Conservation (phyloP, 2,113 vertebrate species). For the Chlorodrepanis virens region DNA sequence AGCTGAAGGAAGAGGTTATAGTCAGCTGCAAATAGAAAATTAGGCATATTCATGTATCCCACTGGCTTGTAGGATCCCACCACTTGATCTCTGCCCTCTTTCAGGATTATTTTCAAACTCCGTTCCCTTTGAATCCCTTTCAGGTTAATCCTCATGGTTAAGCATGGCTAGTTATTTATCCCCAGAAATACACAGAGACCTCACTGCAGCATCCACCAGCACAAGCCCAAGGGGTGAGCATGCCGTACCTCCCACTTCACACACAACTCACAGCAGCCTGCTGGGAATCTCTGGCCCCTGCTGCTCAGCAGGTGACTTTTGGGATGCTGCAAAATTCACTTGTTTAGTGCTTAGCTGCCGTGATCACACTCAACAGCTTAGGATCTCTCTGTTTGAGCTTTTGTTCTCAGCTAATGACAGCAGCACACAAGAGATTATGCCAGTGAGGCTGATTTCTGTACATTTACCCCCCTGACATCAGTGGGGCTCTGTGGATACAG, state of each 20-base stretch:
- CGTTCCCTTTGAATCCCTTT: background rate
- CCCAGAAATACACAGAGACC: background rate
- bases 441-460: background rate
- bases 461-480: background rate
- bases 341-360: background rate
- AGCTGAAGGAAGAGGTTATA: background rate
- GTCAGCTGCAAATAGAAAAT: background rate
- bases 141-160: background rate
- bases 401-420: background rate
- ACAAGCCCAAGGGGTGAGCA: fast-evolving
- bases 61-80: background rate
- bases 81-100: background rate
- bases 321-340: background rate
- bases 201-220: background rate
- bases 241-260: background rate
- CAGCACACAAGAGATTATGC: background rate
- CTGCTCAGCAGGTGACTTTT: background rate
- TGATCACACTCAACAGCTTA: background rate
- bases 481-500: background rate
- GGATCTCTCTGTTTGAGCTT: background rate
- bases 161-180: background rate
- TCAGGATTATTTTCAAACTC: background rate
- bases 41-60: background rate
- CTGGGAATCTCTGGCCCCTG: fast-evolving
- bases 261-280: background rate